These are phyloP conservation scores for Acromyrmex echinatior DNA, from an alignment of 1,140 invertebrate genomes.

Conservation along the genomic window DNA sequence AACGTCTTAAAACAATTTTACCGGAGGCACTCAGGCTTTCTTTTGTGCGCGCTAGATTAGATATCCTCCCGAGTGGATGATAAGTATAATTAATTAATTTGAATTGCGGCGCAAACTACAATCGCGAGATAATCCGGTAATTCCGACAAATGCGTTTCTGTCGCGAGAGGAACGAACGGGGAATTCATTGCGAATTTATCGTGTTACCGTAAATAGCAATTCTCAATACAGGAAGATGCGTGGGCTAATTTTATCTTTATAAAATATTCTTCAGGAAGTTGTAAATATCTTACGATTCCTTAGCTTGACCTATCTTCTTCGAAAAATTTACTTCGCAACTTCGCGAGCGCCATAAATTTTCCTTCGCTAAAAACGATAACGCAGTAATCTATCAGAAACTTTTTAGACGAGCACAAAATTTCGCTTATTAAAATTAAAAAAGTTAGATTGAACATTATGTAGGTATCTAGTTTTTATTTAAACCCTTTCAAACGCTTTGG, in stretches of 20 bases:
- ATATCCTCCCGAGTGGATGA: conserved; percentile 52
- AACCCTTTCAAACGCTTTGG: not conserved
- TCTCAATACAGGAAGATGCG: conserved; percentile 12
- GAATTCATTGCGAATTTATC: conserved; percentile 29
- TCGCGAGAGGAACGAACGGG: not conserved
- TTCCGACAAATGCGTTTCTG: conserved; percentile 18
- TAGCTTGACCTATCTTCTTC: conserved; percentile 33
- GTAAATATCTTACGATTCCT: conserved; percentile 47
- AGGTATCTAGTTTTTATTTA: conserved; percentile 20
- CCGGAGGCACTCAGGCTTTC: conserved; percentile 38
- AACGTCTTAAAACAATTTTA: conserved; percentile 61
- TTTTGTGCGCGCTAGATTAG: conserved; percentile 57
- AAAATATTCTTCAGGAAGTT: conserved; percentile 32
- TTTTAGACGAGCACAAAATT: conserved; percentile 52
- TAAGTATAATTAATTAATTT: conserved; percentile 58
- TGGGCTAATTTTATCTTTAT: conserved; percentile 25
- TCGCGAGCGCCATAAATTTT: conserved; percentile 46
- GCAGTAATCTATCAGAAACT: conserved; percentile 59
- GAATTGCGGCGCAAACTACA: conserved; percentile 51
- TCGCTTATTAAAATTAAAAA: conserved; percentile 61
- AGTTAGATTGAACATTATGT: conserved; percentile 54
- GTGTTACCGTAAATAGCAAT: conserved; percentile 41
- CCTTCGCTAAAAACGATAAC: conserved; percentile 52
- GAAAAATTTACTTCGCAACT: conserved; percentile 51
- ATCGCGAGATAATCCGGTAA: conserved; percentile 50